Evolutionary conservation across 1,140 invertebrate genomes (phyloP).

Genomic region (Metaphire vulgaris): DNA sequence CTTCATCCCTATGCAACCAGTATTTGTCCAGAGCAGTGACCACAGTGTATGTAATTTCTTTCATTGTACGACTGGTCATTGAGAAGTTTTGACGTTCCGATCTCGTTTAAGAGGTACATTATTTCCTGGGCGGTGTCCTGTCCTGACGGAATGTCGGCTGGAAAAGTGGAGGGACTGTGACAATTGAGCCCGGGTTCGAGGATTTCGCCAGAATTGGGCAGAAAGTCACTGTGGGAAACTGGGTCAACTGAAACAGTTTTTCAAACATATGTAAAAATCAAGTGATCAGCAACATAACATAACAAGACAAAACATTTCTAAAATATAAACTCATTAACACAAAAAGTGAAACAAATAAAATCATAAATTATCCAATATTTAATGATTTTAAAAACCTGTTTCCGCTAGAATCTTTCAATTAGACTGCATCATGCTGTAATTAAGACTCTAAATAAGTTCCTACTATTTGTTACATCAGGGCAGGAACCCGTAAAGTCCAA

Average conservation of each 20-base stretch:
- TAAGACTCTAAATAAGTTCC: no score
- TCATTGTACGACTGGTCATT: neutral
- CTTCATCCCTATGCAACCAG: neutral
- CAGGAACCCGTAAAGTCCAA: no score
- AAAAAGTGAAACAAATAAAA: no score
- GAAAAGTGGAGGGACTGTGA: conserved; percentile 6
- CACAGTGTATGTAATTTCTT: neutral
- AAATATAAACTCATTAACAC: no score
- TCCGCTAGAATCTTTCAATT: no score
- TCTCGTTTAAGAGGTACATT: conserved; percentile 66
- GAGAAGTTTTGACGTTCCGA: conserved; percentile 52
- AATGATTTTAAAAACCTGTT: no score
- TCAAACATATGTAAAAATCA: conserved; percentile 24
- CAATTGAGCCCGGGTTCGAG: neutral
- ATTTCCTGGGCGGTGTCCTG: conserved; percentile 60
- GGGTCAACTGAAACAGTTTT: neutral
- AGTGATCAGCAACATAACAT: neutral
- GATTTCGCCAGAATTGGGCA: neutral
- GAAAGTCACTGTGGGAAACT: neutral
- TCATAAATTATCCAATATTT: no score
- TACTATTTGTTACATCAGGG: no score
- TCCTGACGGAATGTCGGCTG: neutral
- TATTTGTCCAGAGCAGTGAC: neutral
- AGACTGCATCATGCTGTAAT: no score
- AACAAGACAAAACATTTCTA: no score